These are phyloP conservation scores for Saccostrea glomerata DNA, from an alignment of 1,140 invertebrate genomes.

Conservation along the genomic window DNA sequence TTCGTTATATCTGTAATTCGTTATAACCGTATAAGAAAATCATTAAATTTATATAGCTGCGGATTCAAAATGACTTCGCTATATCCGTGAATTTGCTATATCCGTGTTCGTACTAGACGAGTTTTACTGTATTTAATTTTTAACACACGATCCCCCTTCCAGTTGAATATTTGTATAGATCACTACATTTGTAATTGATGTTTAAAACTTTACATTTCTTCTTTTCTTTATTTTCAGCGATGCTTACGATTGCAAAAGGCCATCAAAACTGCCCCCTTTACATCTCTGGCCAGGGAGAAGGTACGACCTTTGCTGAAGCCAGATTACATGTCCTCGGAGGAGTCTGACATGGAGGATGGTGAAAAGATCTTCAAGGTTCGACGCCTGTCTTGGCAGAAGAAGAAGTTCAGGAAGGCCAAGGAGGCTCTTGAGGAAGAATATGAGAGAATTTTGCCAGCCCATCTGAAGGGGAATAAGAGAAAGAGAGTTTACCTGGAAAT, in stretches of 20 bases:
- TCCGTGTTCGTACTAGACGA: no score
- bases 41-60: no score
- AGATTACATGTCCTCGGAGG: background rate
- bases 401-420: background rate
- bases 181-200: background rate
- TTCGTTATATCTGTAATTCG: no score
- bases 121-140: no score
- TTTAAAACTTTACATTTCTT: no score
- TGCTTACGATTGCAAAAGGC: background rate
- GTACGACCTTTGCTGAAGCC: background rate
- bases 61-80: no score
- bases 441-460: background rate
- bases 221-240: background rate
- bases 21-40: no score
- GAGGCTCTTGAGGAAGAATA: background rate
- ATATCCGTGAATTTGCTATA: no score
- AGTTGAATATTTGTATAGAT: no score
- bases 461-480: background rate
- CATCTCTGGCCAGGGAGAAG: background rate
- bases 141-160: no score
- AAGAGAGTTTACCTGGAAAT: background rate
- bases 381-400: background rate
- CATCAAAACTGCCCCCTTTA: background rate
- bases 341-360: background rate
- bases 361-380: background rate